Evolutionary conservation across 1,140 invertebrate species (phyloP).

Genomic region (Camponotus floridanus): DNA sequence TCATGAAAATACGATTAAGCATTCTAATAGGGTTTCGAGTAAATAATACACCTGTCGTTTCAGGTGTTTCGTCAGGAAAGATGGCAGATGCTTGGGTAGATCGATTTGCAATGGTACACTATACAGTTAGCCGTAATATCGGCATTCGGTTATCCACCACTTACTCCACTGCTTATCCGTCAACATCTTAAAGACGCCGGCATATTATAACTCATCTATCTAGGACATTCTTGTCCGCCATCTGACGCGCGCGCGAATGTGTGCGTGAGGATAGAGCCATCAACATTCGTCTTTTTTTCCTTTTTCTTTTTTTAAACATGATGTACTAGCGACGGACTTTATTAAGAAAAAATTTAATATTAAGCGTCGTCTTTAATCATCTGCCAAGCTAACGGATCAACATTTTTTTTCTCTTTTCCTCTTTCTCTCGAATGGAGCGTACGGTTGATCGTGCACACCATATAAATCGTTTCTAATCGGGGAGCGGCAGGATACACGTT

Average conservation of each 20-base stretch:
- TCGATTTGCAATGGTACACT: constrained; percentile 64
- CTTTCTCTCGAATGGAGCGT: neutral
- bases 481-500: neutral
- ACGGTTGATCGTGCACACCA: neutral
- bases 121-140: constrained; percentile 76
- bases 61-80: constrained; percentile 20
- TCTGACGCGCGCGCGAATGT: constrained; percentile 48
- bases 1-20: constrained; percentile 40
- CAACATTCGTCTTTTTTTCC: neutral
- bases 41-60: constrained; percentile 51
- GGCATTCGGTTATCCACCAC: constrained; percentile 68
- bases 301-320: neutral
- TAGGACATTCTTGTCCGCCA: constrained; percentile 73
- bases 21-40: constrained; percentile 41
- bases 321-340: constrained; percentile 4
- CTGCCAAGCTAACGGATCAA: constrained; percentile 49
- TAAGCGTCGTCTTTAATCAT: constrained; percentile 63
- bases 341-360: neutral
- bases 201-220: constrained; percentile 72
- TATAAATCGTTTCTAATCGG: constrained; percentile 22
- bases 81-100: constrained; percentile 59
- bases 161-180: constrained; percentile 60
- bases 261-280: constrained; percentile 24
- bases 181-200: neutral
- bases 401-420: neutral